Evolutionary conservation across 53 echinoderm and acorn worm genomes (phyloP).

Genomic region (Paracentrotus lividus): DNA sequence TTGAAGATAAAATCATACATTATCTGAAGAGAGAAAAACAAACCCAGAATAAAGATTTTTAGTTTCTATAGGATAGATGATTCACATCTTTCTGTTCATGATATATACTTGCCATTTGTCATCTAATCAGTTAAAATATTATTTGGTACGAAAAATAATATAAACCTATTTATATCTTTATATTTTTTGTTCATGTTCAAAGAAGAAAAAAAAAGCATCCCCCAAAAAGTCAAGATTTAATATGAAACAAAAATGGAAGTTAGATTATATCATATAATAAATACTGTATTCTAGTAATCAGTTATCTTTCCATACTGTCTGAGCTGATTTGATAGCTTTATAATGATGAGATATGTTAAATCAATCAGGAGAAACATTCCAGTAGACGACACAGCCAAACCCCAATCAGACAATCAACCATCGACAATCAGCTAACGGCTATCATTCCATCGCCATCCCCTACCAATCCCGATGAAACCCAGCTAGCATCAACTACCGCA

Average conservation of each 20-base stretch:
- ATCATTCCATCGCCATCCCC: not conserved
- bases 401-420: not conserved
- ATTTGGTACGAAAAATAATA: too few species aligned
- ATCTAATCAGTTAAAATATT: too few species aligned
- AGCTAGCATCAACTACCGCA: not conserved
- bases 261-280: not conserved
- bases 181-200: too few species aligned
- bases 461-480: not conserved
- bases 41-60: too few species aligned
- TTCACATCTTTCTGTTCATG: too few species aligned
- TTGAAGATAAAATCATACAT: too few species aligned
- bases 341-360: slow-evolving; percentile 17
- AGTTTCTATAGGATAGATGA: too few species aligned
- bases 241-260: not conserved
- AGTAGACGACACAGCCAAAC: not conserved
- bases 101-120: too few species aligned
- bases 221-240: too few species aligned
- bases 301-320: not conserved
- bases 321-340: not conserved
- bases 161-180: too few species aligned
- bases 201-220: too few species aligned
- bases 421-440: not conserved
- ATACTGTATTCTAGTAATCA: not conserved
- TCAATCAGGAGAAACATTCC: slow-evolving; percentile 34
- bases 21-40: too few species aligned